phyloP scores from a whole-genome alignment of 2,113 vertebrate species.

The Colius striatus region DNA sequence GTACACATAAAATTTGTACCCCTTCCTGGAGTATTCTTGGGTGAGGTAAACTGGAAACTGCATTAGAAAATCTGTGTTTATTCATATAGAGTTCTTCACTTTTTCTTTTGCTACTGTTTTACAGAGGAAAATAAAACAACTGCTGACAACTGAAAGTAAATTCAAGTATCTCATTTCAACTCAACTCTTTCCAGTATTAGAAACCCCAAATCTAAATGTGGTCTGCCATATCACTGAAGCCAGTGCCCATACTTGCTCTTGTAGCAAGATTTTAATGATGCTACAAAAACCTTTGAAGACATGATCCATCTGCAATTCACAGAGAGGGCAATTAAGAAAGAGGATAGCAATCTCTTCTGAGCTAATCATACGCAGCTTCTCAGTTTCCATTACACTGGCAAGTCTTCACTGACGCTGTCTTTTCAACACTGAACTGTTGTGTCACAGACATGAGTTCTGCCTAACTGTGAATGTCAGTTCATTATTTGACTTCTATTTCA shows the following conservation, averaged over 20 bases:
- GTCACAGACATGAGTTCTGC: background rate
- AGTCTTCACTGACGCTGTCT: fast-evolving
- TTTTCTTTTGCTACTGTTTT: background rate
- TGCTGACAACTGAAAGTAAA: background rate
- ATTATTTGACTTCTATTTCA: background rate
- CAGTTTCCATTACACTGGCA: background rate
- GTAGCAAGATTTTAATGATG: background rate
- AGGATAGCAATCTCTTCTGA: background rate
- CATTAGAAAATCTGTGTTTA: background rate
- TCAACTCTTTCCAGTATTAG: background rate
- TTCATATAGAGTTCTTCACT: background rate
- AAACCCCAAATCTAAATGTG: background rate
- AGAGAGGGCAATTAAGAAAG: constrained; percentile 16
- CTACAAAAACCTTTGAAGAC: background rate
- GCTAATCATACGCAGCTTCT: background rate
- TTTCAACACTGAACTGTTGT: constrained; percentile 1
- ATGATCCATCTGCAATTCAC: background rate
- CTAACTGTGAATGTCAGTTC: background rate
- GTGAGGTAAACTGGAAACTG: background rate
- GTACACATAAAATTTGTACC: background rate
- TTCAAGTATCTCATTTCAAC: background rate
- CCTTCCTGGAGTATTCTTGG: background rate
- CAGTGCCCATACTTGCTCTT: background rate
- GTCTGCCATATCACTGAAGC: background rate
- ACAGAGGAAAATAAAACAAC: background rate